phyloP scores from a whole-genome alignment of 2,888 invertebrate species.

The Furcula furcula region DNA sequence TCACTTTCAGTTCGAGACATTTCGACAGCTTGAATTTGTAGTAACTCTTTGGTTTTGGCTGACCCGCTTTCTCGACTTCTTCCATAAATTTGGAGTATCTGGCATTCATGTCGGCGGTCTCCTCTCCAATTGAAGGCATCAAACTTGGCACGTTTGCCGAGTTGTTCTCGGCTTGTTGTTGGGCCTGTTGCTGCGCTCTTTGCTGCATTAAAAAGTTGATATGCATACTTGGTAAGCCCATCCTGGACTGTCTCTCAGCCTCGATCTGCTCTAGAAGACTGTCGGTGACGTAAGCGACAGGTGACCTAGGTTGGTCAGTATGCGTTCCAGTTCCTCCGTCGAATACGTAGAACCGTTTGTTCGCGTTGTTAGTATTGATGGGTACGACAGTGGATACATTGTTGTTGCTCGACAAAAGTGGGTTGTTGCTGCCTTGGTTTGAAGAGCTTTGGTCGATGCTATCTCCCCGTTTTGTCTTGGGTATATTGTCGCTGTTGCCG shows the following conservation, averaged over 20 bases:
- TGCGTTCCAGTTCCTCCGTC: constrained; percentile 67
- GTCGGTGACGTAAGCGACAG: constrained; percentile 73
- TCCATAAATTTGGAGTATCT: constrained; percentile 81
- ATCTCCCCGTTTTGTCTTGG: constrained; percentile 63
- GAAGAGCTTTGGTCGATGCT: constrained; percentile 75
- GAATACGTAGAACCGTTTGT: constrained; percentile 73
- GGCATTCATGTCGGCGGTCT: constrained; percentile 77
- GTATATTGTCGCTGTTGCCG: constrained; percentile 59
- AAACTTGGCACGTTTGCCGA: constrained; percentile 62
- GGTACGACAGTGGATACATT: constrained; percentile 72
- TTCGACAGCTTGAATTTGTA: constrained; percentile 89
- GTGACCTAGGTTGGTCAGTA: constrained; percentile 67
- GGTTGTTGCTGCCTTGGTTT: constrained; percentile 77
- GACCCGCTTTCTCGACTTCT: constrained; percentile 76
- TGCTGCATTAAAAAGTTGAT: constrained; percentile 73
- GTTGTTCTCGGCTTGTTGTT: constrained; percentile 53
- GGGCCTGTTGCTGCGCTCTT: constrained; percentile 56
- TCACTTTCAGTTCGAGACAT: constrained; percentile 87
- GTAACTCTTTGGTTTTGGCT: constrained; percentile 83
- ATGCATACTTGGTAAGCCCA: constrained; percentile 77
- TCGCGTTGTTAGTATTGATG: constrained; percentile 63
- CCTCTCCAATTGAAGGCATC: constrained; percentile 80
- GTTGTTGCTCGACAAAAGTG: constrained; percentile 69
- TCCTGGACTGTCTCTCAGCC: constrained; percentile 68
- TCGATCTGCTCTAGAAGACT: constrained; percentile 75